Conservation (phyloP, 2,797 vertebrate species). For the Anguilla pacifica region DNA sequence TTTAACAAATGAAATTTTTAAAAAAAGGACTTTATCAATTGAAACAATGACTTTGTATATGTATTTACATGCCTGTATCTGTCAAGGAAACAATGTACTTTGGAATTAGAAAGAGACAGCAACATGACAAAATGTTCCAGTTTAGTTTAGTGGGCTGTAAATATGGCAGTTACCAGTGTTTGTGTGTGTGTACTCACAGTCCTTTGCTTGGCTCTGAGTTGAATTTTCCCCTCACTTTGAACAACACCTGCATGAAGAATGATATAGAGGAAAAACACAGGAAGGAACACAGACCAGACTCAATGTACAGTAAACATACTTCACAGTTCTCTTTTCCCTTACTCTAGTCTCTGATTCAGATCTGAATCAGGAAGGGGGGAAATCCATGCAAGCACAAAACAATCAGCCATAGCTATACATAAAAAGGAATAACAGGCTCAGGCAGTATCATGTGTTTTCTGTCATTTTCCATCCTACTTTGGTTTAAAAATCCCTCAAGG, state of each 20-base stretch:
- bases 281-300: not conserved
- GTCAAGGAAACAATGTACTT: not conserved
- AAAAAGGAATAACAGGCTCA: not conserved
- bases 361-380: not conserved
- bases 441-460: not conserved
- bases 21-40: not conserved
- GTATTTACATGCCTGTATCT: not conserved
- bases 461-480: not conserved
- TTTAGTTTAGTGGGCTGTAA: not conserved
- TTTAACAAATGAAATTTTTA: not conserved
- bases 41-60: not conserved
- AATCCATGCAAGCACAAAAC: not conserved
- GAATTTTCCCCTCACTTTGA: conserved; percentile 78
- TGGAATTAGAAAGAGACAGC: not conserved
- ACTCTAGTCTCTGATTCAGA: not conserved
- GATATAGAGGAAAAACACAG: conserved; percentile 19
- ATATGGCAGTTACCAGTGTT: not conserved
- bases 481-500: not conserved
- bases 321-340: not conserved
- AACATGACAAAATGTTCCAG: not conserved
- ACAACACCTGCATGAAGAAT: conserved; percentile 73
- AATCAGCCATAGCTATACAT: not conserved
- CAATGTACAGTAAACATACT: not conserved
- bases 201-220: conserved; percentile 68
- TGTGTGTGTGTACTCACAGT: conserved; percentile 74